phyloP scores from a whole-genome alignment of 2,888 invertebrate genomes.

The Drosophila histrio region DNA sequence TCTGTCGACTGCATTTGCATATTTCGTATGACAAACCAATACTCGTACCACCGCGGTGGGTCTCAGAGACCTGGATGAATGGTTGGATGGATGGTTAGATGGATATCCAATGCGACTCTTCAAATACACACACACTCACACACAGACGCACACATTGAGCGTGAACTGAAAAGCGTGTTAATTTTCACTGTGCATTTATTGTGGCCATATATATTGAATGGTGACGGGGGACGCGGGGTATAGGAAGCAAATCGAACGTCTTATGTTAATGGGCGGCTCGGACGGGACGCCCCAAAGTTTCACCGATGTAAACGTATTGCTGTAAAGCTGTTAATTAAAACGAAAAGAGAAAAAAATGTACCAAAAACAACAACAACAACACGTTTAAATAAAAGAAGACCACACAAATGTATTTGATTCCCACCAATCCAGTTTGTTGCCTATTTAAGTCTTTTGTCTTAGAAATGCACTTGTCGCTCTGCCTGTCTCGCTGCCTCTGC shows the following conservation, averaged over 20 bases:
- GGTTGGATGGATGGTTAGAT: constrained; percentile 26
- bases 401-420: constrained; percentile 57
- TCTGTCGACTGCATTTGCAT: constrained; percentile 64
- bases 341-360: constrained; percentile 61
- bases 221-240: constrained; percentile 4
- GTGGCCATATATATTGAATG: constrained; percentile 58
- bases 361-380: constrained; percentile 37
- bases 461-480: constrained; percentile 57
- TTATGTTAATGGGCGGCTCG: constrained; percentile 72
- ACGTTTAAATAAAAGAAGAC: constrained; percentile 34
- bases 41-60: constrained; percentile 60
- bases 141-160: constrained; percentile 49
- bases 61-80: constrained; percentile 35
- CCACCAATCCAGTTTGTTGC: constrained; percentile 60
- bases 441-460: constrained; percentile 62
- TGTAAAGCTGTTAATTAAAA: constrained; percentile 79
- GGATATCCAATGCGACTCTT: constrained; percentile 41
- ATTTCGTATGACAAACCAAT: constrained; percentile 67
- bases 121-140: constrained; percentile 8
- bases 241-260: constrained; percentile 60
- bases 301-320: constrained; percentile 70
- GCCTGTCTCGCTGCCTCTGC: constrained; percentile 5
- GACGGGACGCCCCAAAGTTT: constrained; percentile 66
- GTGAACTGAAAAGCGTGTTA: constrained; percentile 79
- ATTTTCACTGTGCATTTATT: constrained; percentile 80